Percentiles rank a stretch among this genome's conserved stretches.
Conservation (phyloP, 2,113 vertebrate species). For the Oriolus oriolus region DNA sequence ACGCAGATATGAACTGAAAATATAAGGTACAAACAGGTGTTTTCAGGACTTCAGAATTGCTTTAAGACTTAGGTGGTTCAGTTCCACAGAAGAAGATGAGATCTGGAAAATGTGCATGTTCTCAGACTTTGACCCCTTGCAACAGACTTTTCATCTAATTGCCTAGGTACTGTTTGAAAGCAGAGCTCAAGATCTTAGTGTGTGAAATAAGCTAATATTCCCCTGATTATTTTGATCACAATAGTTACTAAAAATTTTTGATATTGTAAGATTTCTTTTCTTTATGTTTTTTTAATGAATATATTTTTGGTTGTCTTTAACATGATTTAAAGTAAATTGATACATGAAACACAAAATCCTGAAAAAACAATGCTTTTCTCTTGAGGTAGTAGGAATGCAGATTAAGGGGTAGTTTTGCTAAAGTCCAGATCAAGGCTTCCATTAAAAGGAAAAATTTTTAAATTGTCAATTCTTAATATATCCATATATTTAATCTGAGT, state of each 20-base stretch:
- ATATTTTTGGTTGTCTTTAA: not conserved
- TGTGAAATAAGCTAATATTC: not conserved
- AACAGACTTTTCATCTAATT: not conserved
- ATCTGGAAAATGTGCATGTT: not conserved
- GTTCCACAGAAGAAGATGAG: not conserved
- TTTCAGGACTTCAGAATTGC: not conserved
- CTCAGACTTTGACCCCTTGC: not conserved
- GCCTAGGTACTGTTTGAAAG: not conserved
- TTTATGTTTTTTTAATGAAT: not conserved
- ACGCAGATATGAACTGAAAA: not conserved
- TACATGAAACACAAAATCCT: not conserved
- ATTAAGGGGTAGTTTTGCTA: not conserved
- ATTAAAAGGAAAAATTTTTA: not conserved
- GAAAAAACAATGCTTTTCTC: not conserved
- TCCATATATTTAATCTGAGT: not conserved
- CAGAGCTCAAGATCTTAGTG: not conserved
- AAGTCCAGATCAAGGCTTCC: not conserved
- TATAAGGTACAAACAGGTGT: not conserved
- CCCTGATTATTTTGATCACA: not conserved
- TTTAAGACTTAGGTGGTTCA: not conserved
- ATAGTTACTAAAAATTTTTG: not conserved
- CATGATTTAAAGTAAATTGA: not conserved
- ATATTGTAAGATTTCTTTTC: not conserved
- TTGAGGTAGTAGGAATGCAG: not conserved
- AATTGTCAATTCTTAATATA: not conserved